Evolutionary conservation across 2,888 invertebrate genomes (phyloP), one percentile per base, ranked within the genome.

Genomic region (Acleris laterana): DNA sequence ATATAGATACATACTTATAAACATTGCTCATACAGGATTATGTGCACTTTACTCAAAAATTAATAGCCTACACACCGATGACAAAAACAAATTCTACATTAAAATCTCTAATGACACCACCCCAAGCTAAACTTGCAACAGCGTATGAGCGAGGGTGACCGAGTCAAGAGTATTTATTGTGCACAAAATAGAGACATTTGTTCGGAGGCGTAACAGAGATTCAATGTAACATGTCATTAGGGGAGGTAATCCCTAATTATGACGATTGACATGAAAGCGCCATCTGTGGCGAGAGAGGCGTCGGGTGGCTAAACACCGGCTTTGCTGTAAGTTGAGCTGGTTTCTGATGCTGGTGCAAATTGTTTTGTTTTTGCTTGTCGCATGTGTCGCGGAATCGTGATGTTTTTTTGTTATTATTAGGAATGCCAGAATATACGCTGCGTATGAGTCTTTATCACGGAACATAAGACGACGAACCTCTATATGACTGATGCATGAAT

Each of bases 231-330:
- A 81, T 89, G 88, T 89, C 89, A 90, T 93, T 89, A 91, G 87
- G 86, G 89, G 86, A 72, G 79, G 81, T 89, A 90, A 92, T 90
- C 90, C 86, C 90, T 93, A 92, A 93, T 92, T 91, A 93, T 90
- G 91, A 90, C 91, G 87, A 92, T 92, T 92, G 93, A 90, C 90
- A 92, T 90, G 82, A 90, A 90, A 87, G 89, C 90, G 77, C 88
- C 91, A 92, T 92, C 92, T 93, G 92, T 88, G 89, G 88, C 84
- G 79, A 70, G 38, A 74, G 82, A 89, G 87, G 92, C 91, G 91
- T 92, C 91, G 87, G 88, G 81, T 93, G 87, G 81, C 69, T 73
- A 72, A 75, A 76, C 76, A 62, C 68, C 69, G 71, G 63, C 52
- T 69, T 66, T 64, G 68, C 72, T 76, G 77, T 74, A 81, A 81